phyloP scores from a whole-genome alignment of 2,888 invertebrate species.

The Latrodectus hesperus region DNA sequence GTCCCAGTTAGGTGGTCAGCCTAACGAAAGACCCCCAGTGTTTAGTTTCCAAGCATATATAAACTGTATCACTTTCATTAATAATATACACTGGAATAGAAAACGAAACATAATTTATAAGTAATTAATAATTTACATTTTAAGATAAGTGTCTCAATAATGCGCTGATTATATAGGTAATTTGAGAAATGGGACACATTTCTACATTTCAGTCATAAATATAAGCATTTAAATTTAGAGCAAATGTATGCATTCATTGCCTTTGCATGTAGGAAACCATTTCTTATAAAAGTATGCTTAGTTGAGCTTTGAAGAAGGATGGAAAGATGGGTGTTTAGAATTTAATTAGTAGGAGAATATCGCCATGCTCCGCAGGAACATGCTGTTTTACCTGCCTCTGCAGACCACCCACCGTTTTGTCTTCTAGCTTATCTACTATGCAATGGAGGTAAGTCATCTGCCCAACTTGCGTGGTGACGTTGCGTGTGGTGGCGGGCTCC shows the following conservation, averaged over 20 bases:
- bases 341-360: slow-evolving; percentile 1
- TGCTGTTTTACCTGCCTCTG: slow-evolving; percentile 66
- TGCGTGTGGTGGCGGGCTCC: slow-evolving; percentile 60
- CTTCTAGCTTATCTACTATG: slow-evolving; percentile 70
- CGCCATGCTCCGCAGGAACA: slow-evolving; percentile 48
- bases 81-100: too few relatives aligned
- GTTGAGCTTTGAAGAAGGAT: not conserved
- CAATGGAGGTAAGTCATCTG: slow-evolving; percentile 70
- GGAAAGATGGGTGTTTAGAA: not conserved
- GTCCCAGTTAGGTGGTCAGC: too few relatives aligned
- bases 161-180: not conserved
- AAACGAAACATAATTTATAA: not conserved
- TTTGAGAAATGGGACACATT: too few relatives aligned
- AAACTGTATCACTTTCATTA: too few relatives aligned
- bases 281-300: too few relatives aligned
- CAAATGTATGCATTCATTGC: too few relatives aligned
- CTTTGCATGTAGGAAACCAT: too few relatives aligned
- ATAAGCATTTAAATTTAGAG: too few relatives aligned
- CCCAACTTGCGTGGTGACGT: slow-evolving; percentile 70
- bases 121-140: not conserved
- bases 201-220: too few relatives aligned
- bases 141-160: not conserved
- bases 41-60: too few relatives aligned
- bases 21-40: too few relatives aligned
- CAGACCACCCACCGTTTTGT: slow-evolving; percentile 72